Evolutionary conservation across 2,797 vertebrate species (phyloP).

Genomic region (Halcyon badia): DNA sequence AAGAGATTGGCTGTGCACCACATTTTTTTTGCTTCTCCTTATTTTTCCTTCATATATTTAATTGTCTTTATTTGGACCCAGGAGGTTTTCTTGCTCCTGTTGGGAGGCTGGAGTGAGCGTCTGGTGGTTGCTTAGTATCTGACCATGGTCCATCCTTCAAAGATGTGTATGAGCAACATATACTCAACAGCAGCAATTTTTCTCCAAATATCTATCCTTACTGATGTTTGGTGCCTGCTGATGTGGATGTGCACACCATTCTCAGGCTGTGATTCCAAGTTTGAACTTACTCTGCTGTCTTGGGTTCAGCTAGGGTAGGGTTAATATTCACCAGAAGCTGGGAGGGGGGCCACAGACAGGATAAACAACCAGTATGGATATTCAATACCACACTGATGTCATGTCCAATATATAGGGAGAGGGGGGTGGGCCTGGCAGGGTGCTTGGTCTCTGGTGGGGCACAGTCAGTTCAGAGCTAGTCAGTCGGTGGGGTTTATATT

Average conservation of each 20-base stretch:
- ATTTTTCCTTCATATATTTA: neutral
- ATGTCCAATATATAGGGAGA: too few relatives aligned
- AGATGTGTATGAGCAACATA: neutral
- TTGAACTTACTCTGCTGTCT: neutral
- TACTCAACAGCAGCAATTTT: neutral
- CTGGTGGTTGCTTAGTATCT: neutral
- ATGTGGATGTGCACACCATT: neutral
- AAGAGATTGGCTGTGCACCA: neutral
- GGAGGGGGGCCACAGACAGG: too few relatives aligned
- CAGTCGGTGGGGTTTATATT: too few relatives aligned
- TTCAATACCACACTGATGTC: too few relatives aligned
- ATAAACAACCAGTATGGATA: too few relatives aligned
- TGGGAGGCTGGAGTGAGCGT: rapidly evolving
- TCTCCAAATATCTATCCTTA: neutral
- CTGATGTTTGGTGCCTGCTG: neutral
- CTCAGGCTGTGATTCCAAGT: neutral
- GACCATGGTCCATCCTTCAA: neutral
- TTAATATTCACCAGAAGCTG: too few relatives aligned
- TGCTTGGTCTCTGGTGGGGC: too few relatives aligned
- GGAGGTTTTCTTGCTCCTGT: rapidly evolving
- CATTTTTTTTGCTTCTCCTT: neutral
- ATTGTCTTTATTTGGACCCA: neutral
- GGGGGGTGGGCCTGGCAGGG: too few relatives aligned
- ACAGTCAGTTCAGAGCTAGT: too few relatives aligned
- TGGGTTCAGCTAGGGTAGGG: too few relatives aligned